phyloP scores from a whole-genome alignment of 2,888 invertebrate genomes.

The Drosophila crucigera region DNA sequence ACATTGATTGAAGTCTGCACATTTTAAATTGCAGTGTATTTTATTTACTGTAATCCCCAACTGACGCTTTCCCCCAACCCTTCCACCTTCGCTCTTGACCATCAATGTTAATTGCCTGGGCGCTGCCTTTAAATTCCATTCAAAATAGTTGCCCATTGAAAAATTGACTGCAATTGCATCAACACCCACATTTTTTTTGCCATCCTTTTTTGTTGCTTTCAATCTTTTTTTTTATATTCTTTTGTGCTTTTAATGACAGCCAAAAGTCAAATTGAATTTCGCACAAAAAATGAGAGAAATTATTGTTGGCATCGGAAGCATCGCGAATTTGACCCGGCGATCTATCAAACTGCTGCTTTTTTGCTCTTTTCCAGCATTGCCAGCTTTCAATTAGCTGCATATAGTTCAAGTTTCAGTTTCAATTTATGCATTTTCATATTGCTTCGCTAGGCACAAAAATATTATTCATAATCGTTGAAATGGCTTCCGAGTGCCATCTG shows the following conservation, averaged over 20 bases:
- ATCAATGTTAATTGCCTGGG: conserved; percentile 69
- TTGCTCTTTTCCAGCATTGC: conserved; percentile 24
- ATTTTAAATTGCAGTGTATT: conserved; percentile 47
- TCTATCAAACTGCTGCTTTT: conserved; percentile 55
- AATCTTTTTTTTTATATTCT: not conserved
- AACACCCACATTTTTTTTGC: conserved; percentile 51
- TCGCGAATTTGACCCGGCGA: conserved; percentile 16
- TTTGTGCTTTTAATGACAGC: conserved; percentile 49
- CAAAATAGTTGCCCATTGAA: conserved; percentile 47
- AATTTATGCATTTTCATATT: conserved; percentile 73
- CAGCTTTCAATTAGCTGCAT: conserved; percentile 73
- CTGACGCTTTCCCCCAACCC: not conserved
- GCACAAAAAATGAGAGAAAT: conserved; percentile 25
- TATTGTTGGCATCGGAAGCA: conserved; percentile 36
- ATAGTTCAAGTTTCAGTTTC: conserved; percentile 71
- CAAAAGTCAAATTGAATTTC: conserved; percentile 70
- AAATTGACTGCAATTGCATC: conserved; percentile 56
- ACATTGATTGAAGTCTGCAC: conserved; percentile 66
- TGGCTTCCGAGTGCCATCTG: conserved; percentile 70
- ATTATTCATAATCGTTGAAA: conserved; percentile 72
- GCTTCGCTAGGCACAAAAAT: conserved; percentile 19
- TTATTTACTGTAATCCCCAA: conserved; percentile 36
- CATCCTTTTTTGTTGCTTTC: conserved; percentile 8
- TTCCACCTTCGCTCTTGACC: not conserved
- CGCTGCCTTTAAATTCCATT: conserved; percentile 55